A percentile compares a stretch with the other conserved stretches of the same genome.
These are phyloP conservation scores for Manis crassicaudata DNA, from an alignment of 2,797 vertebrate species.

Conservation along the genomic window DNA sequence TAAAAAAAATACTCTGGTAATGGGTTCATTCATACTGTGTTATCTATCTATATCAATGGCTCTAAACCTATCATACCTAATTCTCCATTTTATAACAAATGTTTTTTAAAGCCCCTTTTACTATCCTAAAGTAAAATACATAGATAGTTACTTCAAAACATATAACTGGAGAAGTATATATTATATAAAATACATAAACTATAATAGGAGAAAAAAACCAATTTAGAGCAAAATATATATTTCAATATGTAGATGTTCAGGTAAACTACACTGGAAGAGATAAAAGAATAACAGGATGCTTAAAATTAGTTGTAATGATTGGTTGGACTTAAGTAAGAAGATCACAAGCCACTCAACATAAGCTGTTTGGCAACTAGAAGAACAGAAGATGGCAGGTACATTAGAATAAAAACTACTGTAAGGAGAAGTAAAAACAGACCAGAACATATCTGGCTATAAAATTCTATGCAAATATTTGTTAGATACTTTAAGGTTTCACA, in stretches of 20 bases:
- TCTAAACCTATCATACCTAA: slow-evolving; percentile 12
- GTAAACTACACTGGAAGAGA: background rate
- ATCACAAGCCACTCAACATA: background rate
- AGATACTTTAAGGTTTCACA: background rate
- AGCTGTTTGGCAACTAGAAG: background rate
- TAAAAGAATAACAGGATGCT: background rate
- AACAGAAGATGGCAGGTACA: background rate
- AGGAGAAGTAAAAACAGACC: background rate
- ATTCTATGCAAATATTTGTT: background rate
- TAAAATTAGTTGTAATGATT: slow-evolving; percentile 20
- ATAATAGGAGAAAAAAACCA: slow-evolving; percentile 26
- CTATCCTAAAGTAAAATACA: slow-evolving; percentile 1
- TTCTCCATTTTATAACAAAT: slow-evolving; percentile 38
- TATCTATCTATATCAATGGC: background rate
- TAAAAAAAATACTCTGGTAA: background rate
- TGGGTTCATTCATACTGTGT: background rate
- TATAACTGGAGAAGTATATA: background rate
- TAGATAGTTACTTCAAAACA: slow-evolving; percentile 10
- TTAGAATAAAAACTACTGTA: background rate
- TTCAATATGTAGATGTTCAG: background rate
- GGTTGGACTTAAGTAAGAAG: background rate
- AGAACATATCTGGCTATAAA: background rate
- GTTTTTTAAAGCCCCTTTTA: background rate
- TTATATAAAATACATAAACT: background rate
- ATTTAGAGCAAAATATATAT: background rate